A percentile compares a stretch with the other conserved stretches of the same genome.
These are phyloP conservation scores for Augochlora pura DNA, from an alignment of 1,140 invertebrate genomes.

Conservation along the genomic window DNA sequence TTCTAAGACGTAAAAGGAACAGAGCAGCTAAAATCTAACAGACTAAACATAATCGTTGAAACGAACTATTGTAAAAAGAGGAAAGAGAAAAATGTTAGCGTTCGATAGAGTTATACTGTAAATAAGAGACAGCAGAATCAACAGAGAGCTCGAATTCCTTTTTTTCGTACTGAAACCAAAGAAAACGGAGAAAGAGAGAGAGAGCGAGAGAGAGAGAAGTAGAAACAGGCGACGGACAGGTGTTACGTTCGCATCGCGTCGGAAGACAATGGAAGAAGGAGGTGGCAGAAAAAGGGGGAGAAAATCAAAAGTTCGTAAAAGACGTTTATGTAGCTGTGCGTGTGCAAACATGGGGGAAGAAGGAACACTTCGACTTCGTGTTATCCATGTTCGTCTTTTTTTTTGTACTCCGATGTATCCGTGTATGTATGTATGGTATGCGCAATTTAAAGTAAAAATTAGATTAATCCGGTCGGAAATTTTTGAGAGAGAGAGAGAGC, in stretches of 20 bases:
- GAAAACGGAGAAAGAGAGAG: too few relatives aligned
- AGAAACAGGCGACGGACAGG: not conserved
- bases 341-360: conserved; percentile 19
- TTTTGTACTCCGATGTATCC: conserved; percentile 22
- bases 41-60: conserved; percentile 29
- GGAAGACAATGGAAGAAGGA: not conserved
- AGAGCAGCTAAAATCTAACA: conserved; percentile 24
- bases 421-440: conserved; percentile 19
- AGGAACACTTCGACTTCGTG: conserved; percentile 16
- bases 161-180: conserved; percentile 12
- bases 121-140: conserved; percentile 18
- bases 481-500: too few relatives aligned
- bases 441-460: conserved; percentile 23
- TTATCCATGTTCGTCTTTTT: conserved; percentile 7
- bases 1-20: conserved; percentile 8
- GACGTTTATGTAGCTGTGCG: conserved; percentile 30
- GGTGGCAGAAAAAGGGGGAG: not conserved
- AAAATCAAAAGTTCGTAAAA: conserved; percentile 35
- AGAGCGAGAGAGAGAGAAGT: too few relatives aligned
- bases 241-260: conserved; percentile 14
- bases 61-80: conserved; percentile 44
- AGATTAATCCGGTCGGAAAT: not conserved
- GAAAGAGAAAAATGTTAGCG: conserved; percentile 16
- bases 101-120: conserved; percentile 41
- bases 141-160: conserved; percentile 11